These are phyloP conservation scores for Blastobasis adustella DNA, from an alignment of 2,888 invertebrate genomes.

Conservation along the genomic window DNA sequence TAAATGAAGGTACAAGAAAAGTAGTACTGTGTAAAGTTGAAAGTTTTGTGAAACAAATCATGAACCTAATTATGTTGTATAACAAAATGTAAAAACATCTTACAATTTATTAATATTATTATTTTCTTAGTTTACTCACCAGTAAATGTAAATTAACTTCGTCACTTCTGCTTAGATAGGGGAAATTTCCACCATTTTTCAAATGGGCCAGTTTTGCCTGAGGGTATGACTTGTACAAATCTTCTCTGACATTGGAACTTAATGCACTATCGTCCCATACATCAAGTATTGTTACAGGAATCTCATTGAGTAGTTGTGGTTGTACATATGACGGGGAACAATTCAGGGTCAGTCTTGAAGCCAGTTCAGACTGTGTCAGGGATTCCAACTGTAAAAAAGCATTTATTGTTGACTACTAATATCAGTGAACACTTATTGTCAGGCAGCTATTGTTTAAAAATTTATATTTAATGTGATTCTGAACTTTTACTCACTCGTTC, in stretches of 20 bases:
- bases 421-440: no score
- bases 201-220: slow-evolving; percentile 89
- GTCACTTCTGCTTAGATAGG: slow-evolving; percentile 89
- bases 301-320: slow-evolving; percentile 79
- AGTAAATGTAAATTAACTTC: slow-evolving; percentile 93
- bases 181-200: slow-evolving; percentile 93
- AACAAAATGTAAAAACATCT: no score
- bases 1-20: no score
- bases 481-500: slow-evolving; percentile 80
- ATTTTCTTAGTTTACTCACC: slow-evolving; percentile 75
- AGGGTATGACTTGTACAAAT: slow-evolving; percentile 90
- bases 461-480: no score
- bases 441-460: no score
- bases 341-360: slow-evolving; percentile 90
- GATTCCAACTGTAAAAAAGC: slow-evolving; percentile 81
- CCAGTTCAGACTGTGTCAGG: slow-evolving; percentile 86
- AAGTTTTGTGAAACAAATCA: no score
- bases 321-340: slow-evolving; percentile 87
- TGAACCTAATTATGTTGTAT: no score
- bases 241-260: slow-evolving; percentile 84
- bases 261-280: slow-evolving; percentile 93
- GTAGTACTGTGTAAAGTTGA: no score
- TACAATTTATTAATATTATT: slow-evolving; percentile 1
- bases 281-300: slow-evolving; percentile 89
- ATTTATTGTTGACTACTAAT: no score